A percentile compares a stretch with the other conserved stretches of the same genome.
Conservation (phyloP, 2,113 vertebrate genomes). For the Trematocara zebra region DNA sequence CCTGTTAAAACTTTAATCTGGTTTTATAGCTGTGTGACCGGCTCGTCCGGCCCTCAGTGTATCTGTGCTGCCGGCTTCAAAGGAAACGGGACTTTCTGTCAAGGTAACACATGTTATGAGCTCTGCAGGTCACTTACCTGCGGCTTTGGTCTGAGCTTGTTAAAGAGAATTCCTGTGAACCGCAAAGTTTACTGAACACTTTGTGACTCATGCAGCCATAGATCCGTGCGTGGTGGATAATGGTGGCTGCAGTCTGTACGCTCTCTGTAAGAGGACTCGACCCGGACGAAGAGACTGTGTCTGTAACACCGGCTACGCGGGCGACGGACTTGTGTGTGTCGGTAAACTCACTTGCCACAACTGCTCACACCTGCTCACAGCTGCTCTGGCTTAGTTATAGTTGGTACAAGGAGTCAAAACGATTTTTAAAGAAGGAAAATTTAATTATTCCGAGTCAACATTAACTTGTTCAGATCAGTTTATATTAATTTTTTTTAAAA, state of each 20-base stretch:
- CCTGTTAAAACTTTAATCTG: not conserved
- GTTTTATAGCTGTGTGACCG: conserved; percentile 72
- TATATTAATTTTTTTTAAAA: not conserved
- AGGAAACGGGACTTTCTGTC: conserved; percentile 85
- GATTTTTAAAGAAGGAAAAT: not conserved
- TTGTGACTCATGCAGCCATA: conserved; percentile 61
- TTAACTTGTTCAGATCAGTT: not conserved
- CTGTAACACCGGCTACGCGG: conserved; percentile 75
- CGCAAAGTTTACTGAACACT: not conserved
- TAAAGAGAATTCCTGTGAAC: not conserved
- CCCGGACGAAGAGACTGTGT: conserved; percentile 79
- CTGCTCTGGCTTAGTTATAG: not conserved
- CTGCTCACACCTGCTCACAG: not conserved
- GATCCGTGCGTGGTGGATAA: conserved; percentile 77
- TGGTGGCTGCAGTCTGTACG: conserved; percentile 81
- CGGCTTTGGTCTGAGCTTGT: not conserved
- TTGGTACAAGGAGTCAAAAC: not conserved
- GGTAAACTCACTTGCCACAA: conserved; percentile 63
- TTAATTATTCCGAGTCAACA: not conserved
- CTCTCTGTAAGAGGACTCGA: conserved; percentile 79
- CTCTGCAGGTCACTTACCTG: not conserved
- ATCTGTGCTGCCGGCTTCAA: conserved; percentile 83
- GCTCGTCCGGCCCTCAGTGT: conserved; percentile 63
- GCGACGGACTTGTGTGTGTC: conserved; percentile 84
- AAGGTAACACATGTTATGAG: conserved; percentile 64